A percentile compares a stretch with the other conserved stretches of the same genome.
These are phyloP conservation scores for Falco biarmicus DNA, from an alignment of 2,797 vertebrate genomes.

Conservation along the genomic window DNA sequence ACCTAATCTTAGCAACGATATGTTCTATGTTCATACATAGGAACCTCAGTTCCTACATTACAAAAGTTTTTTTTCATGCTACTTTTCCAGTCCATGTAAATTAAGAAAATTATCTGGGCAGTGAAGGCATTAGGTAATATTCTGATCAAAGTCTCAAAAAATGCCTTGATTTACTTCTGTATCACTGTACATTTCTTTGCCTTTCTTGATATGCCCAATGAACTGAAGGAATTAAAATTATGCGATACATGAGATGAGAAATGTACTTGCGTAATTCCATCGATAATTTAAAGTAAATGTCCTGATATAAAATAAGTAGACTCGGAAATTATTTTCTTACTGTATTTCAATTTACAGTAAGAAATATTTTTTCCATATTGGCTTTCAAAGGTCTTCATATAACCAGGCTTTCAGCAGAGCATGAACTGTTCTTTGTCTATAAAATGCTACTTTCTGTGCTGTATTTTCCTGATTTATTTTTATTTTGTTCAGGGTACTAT, in stretches of 20 bases:
- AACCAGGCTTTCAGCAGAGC: neutral
- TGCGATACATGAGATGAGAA: neutral
- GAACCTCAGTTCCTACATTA: neutral
- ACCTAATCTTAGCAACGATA: neutral
- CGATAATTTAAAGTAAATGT: neutral
- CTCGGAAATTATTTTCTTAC: neutral
- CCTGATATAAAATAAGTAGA: neutral
- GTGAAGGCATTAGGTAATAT: neutral
- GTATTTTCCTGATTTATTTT: neutral
- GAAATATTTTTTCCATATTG: neutral
- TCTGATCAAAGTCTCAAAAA: neutral
- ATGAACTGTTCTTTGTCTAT: neutral
- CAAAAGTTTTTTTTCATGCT: neutral
- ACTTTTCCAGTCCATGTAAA: neutral
- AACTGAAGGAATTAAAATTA: neutral
- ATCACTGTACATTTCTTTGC: neutral
- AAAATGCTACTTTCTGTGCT: neutral
- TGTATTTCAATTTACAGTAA: neutral
- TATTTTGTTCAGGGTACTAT: neutral
- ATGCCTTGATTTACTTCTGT: neutral
- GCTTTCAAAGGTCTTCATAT: neutral
- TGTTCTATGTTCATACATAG: neutral
- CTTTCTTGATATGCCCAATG: neutral
- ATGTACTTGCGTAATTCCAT: neutral
- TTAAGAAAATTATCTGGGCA: neutral